These are phyloP conservation scores for Pseudococcus jackbeardsleyi DNA, from an alignment of 2,888 invertebrate genomes.

Conservation along the genomic window DNA sequence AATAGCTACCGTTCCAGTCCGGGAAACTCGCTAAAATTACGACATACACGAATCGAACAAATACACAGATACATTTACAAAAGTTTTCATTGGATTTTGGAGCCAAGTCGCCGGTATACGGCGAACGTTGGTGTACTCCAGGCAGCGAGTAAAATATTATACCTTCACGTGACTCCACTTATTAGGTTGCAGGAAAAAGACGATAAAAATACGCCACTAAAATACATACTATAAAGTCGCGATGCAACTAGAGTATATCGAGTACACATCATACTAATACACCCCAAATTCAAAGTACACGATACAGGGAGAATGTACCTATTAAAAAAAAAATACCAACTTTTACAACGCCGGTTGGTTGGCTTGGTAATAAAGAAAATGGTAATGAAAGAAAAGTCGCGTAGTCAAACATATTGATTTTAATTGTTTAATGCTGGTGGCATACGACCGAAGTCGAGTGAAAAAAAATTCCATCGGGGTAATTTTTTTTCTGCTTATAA, in stretches of 20 bases:
- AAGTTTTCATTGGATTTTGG: conserved; percentile 19
- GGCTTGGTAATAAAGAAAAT: conserved; percentile 26
- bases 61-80: neutral
- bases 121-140: neutral
- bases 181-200: conserved; percentile 17
- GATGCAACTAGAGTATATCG: conserved; percentile 7
- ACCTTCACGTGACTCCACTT: conserved; percentile 7
- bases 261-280: neutral
- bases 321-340: neutral
- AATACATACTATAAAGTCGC: conserved; percentile 23
- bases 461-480: neutral
- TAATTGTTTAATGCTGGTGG: neutral
- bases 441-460: neutral
- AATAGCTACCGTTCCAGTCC: neutral
- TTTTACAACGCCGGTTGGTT: neutral
- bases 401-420: conserved; percentile 8
- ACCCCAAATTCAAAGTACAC: neutral
- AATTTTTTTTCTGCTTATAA: neutral
- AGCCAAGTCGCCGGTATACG: neutral
- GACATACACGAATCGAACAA: neutral
- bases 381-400: conserved; percentile 29
- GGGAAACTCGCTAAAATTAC: conserved; percentile 9
- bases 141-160: neutral
- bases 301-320: neutral
- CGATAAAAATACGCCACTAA: conserved; percentile 24